Conservation (phyloP, 1,140 invertebrate genomes). For the Hypsibius dujardini region DNA sequence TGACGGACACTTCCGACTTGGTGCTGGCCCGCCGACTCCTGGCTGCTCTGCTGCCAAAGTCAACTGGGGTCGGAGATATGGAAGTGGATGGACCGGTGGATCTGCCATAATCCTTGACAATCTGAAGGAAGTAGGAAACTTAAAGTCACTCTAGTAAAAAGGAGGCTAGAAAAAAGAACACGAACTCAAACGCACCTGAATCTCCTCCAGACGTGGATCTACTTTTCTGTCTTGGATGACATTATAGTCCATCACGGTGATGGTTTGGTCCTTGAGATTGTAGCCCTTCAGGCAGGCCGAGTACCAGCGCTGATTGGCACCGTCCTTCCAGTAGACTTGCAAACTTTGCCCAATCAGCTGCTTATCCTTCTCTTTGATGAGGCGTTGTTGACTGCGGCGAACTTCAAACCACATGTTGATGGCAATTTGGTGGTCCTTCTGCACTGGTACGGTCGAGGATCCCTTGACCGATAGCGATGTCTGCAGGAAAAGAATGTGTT, state of each 20-base stretch:
- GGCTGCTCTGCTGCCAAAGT: background rate
- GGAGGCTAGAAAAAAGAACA: too few relatives aligned
- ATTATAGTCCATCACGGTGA: slow-evolving; percentile 13
- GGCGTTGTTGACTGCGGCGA: background rate
- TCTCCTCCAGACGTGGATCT: slow-evolving; percentile 15
- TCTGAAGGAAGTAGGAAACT: background rate
- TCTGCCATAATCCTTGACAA: background rate
- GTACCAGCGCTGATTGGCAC: slow-evolving; percentile 12
- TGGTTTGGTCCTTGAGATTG: background rate
- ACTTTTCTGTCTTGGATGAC: slow-evolving; percentile 4
- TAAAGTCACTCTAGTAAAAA: too few relatives aligned
- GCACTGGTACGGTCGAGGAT: background rate
- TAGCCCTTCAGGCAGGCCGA: background rate
- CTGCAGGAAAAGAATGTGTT: background rate
- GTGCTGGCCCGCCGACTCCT: too few relatives aligned
- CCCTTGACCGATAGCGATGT: background rate
- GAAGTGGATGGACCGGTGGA: background rate
- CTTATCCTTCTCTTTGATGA: background rate
- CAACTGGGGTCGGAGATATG: background rate
- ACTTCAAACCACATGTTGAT: slow-evolving; percentile 9
- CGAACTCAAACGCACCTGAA: background rate
- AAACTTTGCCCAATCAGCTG: slow-evolving; percentile 7
- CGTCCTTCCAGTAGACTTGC: slow-evolving; percentile 14
- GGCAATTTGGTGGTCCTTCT: background rate
- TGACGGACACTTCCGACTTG: too few relatives aligned